Evolutionary conservation across 1,140 invertebrate genomes (phyloP).

Genomic region (Akabosia matsudoensis): DNA sequence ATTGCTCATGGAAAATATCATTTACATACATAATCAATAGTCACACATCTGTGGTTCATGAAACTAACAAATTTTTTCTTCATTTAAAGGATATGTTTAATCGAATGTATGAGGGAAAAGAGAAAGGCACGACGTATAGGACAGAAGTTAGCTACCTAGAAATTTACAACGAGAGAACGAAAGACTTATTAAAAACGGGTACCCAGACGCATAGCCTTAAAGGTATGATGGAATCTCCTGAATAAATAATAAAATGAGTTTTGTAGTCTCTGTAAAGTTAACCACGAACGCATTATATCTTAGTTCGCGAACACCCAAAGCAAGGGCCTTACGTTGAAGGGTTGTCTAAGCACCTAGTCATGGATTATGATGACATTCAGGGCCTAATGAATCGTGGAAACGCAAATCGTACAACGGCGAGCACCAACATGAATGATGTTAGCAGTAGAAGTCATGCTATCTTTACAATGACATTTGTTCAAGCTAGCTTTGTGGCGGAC

Average conservation of each 20-base stretch:
- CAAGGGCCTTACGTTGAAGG: slow-evolving; percentile 92
- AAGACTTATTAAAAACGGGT: slow-evolving; percentile 73
- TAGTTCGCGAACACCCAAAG: slow-evolving; percentile 87
- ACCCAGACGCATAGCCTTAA: slow-evolving; percentile 40
- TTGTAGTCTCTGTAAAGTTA: too few species aligned
- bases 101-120: slow-evolving; percentile 65
- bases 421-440: slow-evolving; percentile 81
- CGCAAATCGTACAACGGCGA: slow-evolving; percentile 72
- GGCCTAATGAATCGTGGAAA: slow-evolving; percentile 74
- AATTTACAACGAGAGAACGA: slow-evolving; percentile 88
- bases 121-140: slow-evolving; percentile 75
- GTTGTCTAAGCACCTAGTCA: slow-evolving; percentile 77
- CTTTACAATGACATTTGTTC: slow-evolving; percentile 85
- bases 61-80: slow-evolving; percentile 1
- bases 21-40: background rate
- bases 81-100: slow-evolving; percentile 48
- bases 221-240: too few species aligned
- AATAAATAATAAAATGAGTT: too few species aligned
- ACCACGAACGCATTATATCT: slow-evolving; percentile 72
- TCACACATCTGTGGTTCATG: background rate
- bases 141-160: slow-evolving; percentile 83
- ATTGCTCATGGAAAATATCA: slow-evolving; percentile 43
- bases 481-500: slow-evolving; percentile 73
- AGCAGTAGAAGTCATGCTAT: slow-evolving; percentile 93
- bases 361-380: slow-evolving; percentile 78